Evolutionary conservation across 2,113 vertebrate species (phyloP).

Genomic region (Paedocypris sp.): DNA sequence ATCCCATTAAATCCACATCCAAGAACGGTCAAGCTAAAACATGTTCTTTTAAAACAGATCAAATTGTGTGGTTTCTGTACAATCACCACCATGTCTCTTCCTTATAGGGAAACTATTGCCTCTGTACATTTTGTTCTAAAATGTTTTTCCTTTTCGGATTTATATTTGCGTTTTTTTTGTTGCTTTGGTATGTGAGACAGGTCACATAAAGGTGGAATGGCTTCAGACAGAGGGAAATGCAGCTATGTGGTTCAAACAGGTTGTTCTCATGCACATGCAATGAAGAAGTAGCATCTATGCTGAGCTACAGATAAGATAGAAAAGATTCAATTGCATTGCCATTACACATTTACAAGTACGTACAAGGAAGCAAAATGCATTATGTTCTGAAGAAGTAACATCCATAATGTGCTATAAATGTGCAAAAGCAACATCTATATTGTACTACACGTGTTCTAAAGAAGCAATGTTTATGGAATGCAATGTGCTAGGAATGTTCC

Average conservation of each 20-base stretch:
- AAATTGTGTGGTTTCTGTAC: slow-evolving; percentile 12
- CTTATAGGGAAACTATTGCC: not conserved
- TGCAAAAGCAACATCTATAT: too few species aligned
- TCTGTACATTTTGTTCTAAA: slow-evolving; percentile 15
- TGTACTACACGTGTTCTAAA: too few species aligned
- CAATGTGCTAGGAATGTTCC: too few species aligned
- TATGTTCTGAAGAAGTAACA: too few species aligned
- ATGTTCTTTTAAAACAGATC: slow-evolving; percentile 1
- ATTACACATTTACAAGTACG: too few species aligned
- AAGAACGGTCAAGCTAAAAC: slow-evolving; percentile 7
- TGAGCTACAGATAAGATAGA: not conserved
- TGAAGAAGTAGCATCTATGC: not conserved
- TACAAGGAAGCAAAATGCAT: too few species aligned
- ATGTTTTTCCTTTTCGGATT: slow-evolving; percentile 9
- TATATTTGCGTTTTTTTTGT: slow-evolving; percentile 14
- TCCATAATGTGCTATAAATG: too few species aligned
- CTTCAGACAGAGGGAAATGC: slow-evolving; percentile 12
- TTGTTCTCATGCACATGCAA: not conserved
- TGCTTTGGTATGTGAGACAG: not conserved
- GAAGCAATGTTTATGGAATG: too few species aligned
- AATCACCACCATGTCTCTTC: slow-evolving; percentile 1
- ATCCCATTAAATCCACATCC: slow-evolving; percentile 7
- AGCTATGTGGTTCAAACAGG: too few species aligned
- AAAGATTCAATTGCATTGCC: too few species aligned
- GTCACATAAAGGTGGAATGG: slow-evolving; percentile 20